A percentile compares a stretch with the other conserved stretches of the same genome.
These are phyloP conservation scores for Oligia strigilis DNA, from an alignment of 2,888 invertebrate species.

Conservation along the genomic window DNA sequence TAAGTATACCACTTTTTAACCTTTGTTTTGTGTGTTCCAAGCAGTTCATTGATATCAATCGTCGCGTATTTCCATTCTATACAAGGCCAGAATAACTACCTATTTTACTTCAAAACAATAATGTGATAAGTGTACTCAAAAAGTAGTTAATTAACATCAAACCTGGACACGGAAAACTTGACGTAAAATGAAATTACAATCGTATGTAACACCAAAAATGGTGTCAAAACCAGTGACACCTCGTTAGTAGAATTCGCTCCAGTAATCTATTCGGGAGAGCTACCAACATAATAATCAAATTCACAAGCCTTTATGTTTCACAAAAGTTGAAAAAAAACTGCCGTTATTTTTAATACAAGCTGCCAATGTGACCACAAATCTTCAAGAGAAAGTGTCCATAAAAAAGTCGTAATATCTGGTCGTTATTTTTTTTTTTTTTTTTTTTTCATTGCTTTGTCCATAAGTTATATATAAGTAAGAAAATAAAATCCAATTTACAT, in stretches of 20 bases:
- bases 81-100: too few relatives aligned
- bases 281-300: conserved; percentile 14
- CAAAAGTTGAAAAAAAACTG: conserved; percentile 1
- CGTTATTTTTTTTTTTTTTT: background rate
- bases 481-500: background rate
- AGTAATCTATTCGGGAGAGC: conserved; percentile 4
- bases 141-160: background rate
- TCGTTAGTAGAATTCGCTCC: conserved; percentile 35
- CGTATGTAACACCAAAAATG: conserved; percentile 12
- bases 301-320: background rate
- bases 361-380: conserved; percentile 28
- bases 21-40: background rate
- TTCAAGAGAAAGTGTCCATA: conserved; percentile 19
- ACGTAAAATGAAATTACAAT: conserved; percentile 1
- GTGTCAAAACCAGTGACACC: background rate
- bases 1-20: conserved; percentile 1
- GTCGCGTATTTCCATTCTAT: background rate
- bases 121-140: background rate
- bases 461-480: conserved; percentile 6
- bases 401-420: conserved; percentile 30
- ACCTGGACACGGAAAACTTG: background rate
- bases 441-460: background rate
- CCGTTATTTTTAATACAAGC: conserved; percentile 17
- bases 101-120: background rate
- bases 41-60: background rate